Evolutionary conservation across 2,113 vertebrate genomes (phyloP).

Genomic region (Colius striatus): DNA sequence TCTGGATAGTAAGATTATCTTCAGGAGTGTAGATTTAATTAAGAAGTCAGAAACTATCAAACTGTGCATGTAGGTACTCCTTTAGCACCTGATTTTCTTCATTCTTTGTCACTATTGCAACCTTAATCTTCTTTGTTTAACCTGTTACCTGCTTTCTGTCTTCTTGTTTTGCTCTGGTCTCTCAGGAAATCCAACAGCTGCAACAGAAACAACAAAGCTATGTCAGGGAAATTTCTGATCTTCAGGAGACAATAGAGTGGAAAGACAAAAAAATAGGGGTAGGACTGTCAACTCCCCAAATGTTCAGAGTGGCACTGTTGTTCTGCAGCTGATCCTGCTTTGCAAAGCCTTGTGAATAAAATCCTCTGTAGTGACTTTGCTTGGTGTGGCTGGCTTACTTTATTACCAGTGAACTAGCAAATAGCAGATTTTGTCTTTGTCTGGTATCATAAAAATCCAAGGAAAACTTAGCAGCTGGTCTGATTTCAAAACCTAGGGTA

Average conservation of each 20-base stretch:
- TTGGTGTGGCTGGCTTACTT: neutral
- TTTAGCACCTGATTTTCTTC: neutral
- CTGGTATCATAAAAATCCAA: constrained; percentile 18
- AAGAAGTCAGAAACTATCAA: neutral
- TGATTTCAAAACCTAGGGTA: neutral
- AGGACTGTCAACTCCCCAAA: constrained; percentile 55
- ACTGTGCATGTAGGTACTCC: neutral
- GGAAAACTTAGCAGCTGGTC: constrained; percentile 14
- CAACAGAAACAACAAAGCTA: constrained; percentile 86
- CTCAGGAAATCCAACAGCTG: constrained; percentile 88
- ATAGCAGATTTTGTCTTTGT: neutral
- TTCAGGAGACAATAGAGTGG: constrained; percentile 95
- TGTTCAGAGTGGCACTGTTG: neutral
- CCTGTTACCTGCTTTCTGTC: constrained; percentile 63
- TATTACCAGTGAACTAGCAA: neutral
- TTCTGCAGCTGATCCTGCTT: neutral
- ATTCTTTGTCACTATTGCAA: constrained; percentile 29
- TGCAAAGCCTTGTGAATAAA: neutral
- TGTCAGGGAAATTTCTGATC: constrained; percentile 89
- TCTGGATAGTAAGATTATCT: neutral
- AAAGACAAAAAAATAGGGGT: constrained; percentile 96
- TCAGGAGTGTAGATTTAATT: neutral
- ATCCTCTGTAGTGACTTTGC: neutral
- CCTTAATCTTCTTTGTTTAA: constrained; percentile 43
- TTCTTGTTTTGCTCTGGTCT: constrained; percentile 52